These are phyloP conservation scores for Ginglymostoma cirratum DNA, from an alignment of 2,113 vertebrate genomes.

Conservation along the genomic window DNA sequence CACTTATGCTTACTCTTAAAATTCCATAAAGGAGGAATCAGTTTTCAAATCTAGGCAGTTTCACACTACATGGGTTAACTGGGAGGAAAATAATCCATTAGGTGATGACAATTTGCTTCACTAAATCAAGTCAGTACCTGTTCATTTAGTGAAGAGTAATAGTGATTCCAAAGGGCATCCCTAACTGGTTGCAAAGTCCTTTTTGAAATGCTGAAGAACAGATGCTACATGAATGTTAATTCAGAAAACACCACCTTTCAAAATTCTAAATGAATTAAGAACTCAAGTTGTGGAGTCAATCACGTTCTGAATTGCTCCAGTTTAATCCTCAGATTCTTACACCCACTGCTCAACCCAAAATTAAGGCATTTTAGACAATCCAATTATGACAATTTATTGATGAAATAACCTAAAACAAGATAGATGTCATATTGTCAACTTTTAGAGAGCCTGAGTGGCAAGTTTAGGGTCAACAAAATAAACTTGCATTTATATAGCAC, in stretches of 20 bases:
- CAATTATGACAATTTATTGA: not conserved
- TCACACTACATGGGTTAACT: not conserved
- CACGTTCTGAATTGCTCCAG: not conserved
- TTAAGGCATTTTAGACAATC: not conserved
- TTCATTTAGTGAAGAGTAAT: not conserved
- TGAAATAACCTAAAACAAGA: not conserved
- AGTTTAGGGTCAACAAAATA: not conserved
- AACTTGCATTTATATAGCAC: not conserved
- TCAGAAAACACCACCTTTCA: not conserved
- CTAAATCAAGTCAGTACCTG: not conserved
- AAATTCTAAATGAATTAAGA: not conserved
- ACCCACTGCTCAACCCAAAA: not conserved
- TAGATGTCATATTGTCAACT: not conserved
- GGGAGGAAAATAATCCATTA: not conserved
- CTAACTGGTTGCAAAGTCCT: not conserved
- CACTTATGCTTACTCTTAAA: not conserved
- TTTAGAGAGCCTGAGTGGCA: not conserved
- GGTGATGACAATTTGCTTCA: not conserved
- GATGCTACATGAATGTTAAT: not conserved
- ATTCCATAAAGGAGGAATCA: not conserved
- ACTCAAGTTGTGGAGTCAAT: not conserved
- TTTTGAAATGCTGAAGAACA: not conserved
- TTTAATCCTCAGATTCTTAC: not conserved
- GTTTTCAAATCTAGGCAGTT: not conserved
- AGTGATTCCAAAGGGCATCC: not conserved